Base-by-base conservation (phyloP, 2,888 invertebrate species). In the Acanthococcus lagerstroemiae region DNA sequence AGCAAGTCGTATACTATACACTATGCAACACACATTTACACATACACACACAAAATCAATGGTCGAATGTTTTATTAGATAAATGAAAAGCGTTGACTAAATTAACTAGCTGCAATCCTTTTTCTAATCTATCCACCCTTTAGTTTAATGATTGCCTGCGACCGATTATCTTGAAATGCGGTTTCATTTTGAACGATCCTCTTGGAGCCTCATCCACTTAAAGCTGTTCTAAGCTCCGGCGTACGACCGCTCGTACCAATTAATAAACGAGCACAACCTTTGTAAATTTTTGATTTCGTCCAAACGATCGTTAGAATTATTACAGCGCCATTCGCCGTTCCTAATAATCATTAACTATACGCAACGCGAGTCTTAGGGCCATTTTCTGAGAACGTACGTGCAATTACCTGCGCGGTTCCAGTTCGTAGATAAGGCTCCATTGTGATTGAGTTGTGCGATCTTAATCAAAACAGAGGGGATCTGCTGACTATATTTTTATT, bases 1-100 rank as follows among this genome's bases (percentile, higher is more conserved):
- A n/a, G 37, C 12, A 37, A 37, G 37, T 15, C 12, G 37, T 37
- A 30, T 30, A 37, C 12, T n/a, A 37, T 9, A 2, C 12, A 37
- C 37, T 9, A 37, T 37, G 37, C 37, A 2, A n/a, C n/a, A 9
- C 12, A 2, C 37, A n/a, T 37, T n/a, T 9, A 37, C 37, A 37
- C 37, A n/a, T 37, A 15, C 37, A n/a, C n/a, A 37, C n/a, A 37
- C 37, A 37, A 37, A 37, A 37, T 37, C 37, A 37, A 37, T 37
- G 37, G 37, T 15, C 37, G 37, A 37, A 37, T 37, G 37, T 48
- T 48, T 48, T 48, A 22, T 52, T 22, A 52, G 52, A 52, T 52
- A 52, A 52, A 22, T 22, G 52, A 22, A 22, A 52, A 52, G 52
- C 52, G 52, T 52, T 22, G 52, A 52, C 52, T 52, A 19, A 52